These are phyloP conservation scores for Megalurothrips usitatus DNA, from an alignment of 2,888 invertebrate species.

Conservation along the genomic window DNA sequence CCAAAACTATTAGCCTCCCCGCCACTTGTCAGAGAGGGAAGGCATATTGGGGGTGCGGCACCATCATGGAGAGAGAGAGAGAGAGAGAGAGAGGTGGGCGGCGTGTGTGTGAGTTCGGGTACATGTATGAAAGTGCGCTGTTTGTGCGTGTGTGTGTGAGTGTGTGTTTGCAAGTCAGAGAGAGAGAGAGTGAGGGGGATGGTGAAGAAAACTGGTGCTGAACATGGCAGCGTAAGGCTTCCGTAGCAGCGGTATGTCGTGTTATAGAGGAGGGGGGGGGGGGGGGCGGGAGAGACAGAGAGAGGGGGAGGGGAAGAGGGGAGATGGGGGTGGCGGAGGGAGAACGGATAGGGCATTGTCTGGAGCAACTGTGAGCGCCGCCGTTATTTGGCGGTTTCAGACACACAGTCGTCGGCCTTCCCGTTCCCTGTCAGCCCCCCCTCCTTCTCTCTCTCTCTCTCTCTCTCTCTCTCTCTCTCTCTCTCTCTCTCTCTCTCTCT, in stretches of 20 bases:
- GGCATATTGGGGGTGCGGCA: background rate
- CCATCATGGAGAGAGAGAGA: background rate
- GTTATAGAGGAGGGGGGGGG: background rate
- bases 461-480: background rate
- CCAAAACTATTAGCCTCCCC: background rate
- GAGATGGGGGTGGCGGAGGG: background rate
- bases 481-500: slow-evolving; percentile 1
- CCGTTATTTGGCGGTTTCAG: too few species aligned
- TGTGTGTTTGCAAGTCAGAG: background rate
- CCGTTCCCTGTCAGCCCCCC: too few species aligned
- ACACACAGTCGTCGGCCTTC: too few species aligned
- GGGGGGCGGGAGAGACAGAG: background rate
- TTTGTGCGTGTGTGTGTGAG: background rate
- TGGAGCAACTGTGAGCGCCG: too few species aligned
- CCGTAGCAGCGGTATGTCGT: background rate
- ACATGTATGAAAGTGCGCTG: too few species aligned
- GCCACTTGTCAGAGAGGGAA: background rate
- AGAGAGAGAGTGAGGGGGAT: background rate
- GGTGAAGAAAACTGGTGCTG: background rate
- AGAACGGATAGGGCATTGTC: too few species aligned
- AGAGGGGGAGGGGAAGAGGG: background rate
- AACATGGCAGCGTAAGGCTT: too few species aligned
- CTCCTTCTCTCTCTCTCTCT: too few species aligned
- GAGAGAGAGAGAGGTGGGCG: too few species aligned
- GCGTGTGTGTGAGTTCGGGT: too few species aligned